phyloP scores from a whole-genome alignment of 1,140 invertebrate species.

The Brevipalpus yothersi region DNA sequence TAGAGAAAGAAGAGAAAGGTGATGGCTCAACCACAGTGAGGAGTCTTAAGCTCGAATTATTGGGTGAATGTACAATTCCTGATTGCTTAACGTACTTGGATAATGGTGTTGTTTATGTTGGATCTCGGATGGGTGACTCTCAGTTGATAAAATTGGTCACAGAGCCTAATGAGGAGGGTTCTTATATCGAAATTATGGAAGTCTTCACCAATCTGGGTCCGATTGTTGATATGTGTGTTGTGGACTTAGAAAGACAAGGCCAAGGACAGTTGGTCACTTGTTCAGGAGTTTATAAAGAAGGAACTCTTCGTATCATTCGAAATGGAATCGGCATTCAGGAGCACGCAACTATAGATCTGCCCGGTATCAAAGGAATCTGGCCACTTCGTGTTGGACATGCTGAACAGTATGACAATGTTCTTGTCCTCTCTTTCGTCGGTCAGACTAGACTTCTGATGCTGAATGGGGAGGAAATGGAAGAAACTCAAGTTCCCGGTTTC shows the following conservation, averaged over 20 bases:
- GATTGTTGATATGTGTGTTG: constrained; percentile 91
- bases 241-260: constrained; percentile 83
- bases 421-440: constrained; percentile 79
- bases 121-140: constrained; percentile 84
- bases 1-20: constrained; percentile 55
- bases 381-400: constrained; percentile 47
- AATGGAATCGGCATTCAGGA: constrained; percentile 96
- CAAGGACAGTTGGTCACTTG: constrained; percentile 95
- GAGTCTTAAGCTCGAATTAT: constrained; percentile 72
- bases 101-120: constrained; percentile 92
- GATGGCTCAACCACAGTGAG: constrained; percentile 50
- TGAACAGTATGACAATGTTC: constrained; percentile 47
- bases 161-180: constrained; percentile 53
- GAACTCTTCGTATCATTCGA: constrained; percentile 80
- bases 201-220: constrained; percentile 89
- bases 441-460: constrained; percentile 68
- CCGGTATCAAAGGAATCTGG: constrained; percentile 94
- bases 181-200: constrained; percentile 82
- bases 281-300: constrained; percentile 89
- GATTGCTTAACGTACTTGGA: constrained; percentile 97
- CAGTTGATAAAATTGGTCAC: constrained; percentile 77
- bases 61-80: constrained; percentile 78
- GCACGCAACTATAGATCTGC: constrained; percentile 83
- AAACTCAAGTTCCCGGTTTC: constrained; percentile 66
- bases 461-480: constrained; percentile 85